phyloP scores from a whole-genome alignment of 2,797 vertebrate genomes.

The Gymnothorax reevesii region DNA sequence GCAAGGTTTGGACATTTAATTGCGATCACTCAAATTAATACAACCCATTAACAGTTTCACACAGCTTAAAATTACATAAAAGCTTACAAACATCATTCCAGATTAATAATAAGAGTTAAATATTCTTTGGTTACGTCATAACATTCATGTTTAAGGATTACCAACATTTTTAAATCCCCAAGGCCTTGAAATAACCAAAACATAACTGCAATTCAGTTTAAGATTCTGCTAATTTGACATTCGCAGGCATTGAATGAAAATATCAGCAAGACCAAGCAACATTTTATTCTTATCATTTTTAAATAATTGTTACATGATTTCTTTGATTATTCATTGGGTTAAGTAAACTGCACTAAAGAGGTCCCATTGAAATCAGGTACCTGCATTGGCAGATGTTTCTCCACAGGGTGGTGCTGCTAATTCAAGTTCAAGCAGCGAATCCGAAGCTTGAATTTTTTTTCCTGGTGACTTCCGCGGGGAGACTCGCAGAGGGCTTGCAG shows the following conservation, averaged over 20 bases:
- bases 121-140: background rate
- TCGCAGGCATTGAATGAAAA: too few species aligned
- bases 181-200: background rate
- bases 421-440: slow-evolving; percentile 31
- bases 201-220: too few species aligned
- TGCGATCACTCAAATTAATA: too few species aligned
- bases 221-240: too few species aligned
- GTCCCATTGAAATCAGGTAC: slow-evolving; percentile 14
- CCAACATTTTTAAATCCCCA: background rate
- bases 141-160: background rate
- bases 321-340: background rate
- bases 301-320: background rate
- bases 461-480: slow-evolving; percentile 58
- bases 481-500: slow-evolving; percentile 29
- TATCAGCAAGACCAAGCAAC: too few species aligned
- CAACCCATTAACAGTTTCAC: background rate
- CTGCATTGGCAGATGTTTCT: slow-evolving; percentile 19
- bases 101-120: background rate
- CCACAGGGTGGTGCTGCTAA: slow-evolving; percentile 29
- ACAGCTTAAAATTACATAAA: background rate
- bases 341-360: background rate
- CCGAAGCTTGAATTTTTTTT: slow-evolving; percentile 48
- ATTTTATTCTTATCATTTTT: too few species aligned
- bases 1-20: too few species aligned
- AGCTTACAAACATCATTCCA: background rate